Conservation (phyloP, 2,797 vertebrate genomes). For the Lepidocolaptes lacrymiger region DNA sequence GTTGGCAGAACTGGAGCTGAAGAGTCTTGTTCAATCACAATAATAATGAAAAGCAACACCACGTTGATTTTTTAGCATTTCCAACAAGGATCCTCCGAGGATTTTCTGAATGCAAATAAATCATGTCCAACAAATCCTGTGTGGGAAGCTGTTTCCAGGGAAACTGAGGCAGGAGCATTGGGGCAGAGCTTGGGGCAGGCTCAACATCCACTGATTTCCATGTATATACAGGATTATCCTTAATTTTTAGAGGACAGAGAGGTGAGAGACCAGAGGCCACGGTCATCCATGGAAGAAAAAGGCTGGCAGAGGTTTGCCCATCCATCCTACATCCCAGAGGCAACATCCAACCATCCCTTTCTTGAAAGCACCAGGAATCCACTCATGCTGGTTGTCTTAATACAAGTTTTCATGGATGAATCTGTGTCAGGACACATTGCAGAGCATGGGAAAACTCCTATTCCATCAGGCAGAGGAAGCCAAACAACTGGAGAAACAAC, state of each 20-base stretch:
- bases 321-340: not conserved
- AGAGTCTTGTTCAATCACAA: not conserved
- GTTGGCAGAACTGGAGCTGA: not conserved
- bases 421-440: not conserved
- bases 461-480: not conserved
- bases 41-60: not conserved
- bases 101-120: not conserved
- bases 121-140: not conserved
- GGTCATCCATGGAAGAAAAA: not conserved
- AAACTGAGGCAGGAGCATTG: not conserved
- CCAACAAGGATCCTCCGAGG: not conserved
- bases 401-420: not conserved
- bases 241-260: not conserved
- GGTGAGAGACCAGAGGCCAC: not conserved
- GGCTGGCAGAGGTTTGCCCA: not conserved
- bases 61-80: not conserved
- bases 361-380: not conserved
- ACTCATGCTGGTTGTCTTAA: rapidly evolving
- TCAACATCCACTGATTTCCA: not conserved
- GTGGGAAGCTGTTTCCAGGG: not conserved
- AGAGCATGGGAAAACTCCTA: not conserved
- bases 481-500: not conserved
- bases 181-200: not conserved
- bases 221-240: not conserved
- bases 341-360: not conserved